A percentile compares a stretch with the other conserved stretches of the same genome.
Conservation (phyloP, 2,888 invertebrate species). For the Mystacides longicornis region DNA sequence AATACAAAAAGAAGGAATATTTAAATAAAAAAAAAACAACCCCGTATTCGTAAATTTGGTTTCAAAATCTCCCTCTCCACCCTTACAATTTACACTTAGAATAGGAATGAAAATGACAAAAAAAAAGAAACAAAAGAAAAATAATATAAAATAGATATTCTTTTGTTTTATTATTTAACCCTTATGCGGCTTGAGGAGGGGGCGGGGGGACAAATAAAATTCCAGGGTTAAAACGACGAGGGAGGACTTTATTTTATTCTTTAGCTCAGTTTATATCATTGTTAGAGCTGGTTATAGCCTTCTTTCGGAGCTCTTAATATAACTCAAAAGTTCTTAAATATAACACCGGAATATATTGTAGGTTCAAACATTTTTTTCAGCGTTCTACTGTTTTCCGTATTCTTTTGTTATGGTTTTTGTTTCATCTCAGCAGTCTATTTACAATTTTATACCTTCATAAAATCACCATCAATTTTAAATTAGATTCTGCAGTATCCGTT, state of each 20-base stretch:
- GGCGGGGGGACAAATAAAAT: neutral
- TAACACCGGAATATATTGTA: too few species aligned
- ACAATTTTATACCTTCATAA: too few species aligned
- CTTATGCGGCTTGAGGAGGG: neutral
- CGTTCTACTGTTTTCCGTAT: too few species aligned
- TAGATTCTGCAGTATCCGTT: too few species aligned
- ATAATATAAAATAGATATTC: neutral
- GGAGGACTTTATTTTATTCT: neutral
- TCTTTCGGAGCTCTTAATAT: neutral
- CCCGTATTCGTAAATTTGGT: neutral
- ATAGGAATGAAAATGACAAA: neutral
- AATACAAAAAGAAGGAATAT: neutral
- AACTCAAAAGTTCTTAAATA: neutral
- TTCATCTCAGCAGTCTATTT: too few species aligned
- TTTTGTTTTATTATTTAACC: constrained; percentile 2
- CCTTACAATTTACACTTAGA: neutral
- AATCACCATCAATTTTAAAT: too few species aligned
- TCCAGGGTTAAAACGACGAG: neutral
- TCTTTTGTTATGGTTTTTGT: too few species aligned
- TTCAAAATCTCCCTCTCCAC: neutral
- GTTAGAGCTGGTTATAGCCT: neutral
- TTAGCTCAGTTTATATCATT: neutral
- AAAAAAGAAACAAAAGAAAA: neutral
- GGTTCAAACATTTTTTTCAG: too few species aligned
- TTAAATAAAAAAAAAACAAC: neutral